These are phyloP conservation scores for Helicolenus hilgendorfi DNA, from an alignment of 2,797 vertebrate genomes.

Conservation along the genomic window DNA sequence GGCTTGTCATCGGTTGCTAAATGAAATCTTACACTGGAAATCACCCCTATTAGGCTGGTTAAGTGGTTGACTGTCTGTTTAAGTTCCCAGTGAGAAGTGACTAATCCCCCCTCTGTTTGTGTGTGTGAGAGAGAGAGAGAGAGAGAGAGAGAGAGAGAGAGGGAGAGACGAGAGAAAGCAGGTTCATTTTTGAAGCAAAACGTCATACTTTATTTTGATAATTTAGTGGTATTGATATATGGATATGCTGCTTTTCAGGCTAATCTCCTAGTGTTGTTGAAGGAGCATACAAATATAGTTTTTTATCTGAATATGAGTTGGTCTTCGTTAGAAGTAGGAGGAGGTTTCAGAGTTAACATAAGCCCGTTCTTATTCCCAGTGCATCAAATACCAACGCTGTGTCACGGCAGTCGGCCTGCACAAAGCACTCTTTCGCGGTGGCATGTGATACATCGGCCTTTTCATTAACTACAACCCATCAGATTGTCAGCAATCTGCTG, in stretches of 20 bases:
- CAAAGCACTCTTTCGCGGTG: too few species aligned
- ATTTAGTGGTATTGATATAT: background rate
- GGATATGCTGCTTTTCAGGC: background rate
- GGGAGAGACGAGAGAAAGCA: background rate
- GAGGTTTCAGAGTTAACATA: background rate
- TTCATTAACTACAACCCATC: background rate
- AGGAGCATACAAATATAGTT: background rate
- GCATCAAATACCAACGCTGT: background rate
- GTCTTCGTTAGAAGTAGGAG: background rate
- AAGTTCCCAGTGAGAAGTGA: conserved; percentile 78
- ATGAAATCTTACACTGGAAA: conserved; percentile 86
- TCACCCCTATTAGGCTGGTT: conserved; percentile 82
- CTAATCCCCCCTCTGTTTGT: conserved; percentile 65
- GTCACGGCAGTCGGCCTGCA: too few species aligned
- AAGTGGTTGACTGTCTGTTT: conserved; percentile 80
- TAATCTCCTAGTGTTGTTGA: background rate
- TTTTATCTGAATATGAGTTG: background rate
- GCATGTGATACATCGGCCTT: background rate
- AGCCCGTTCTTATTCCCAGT: background rate
- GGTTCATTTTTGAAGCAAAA: conserved; percentile 19
- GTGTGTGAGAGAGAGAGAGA: background rate
- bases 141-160: background rate
- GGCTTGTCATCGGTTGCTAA: conserved; percentile 79
- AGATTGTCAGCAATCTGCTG: background rate
- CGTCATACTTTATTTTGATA: background rate